These are phyloP conservation scores for Eurypyga helias DNA, from an alignment of 2,113 vertebrate species.

Conservation along the genomic window DNA sequence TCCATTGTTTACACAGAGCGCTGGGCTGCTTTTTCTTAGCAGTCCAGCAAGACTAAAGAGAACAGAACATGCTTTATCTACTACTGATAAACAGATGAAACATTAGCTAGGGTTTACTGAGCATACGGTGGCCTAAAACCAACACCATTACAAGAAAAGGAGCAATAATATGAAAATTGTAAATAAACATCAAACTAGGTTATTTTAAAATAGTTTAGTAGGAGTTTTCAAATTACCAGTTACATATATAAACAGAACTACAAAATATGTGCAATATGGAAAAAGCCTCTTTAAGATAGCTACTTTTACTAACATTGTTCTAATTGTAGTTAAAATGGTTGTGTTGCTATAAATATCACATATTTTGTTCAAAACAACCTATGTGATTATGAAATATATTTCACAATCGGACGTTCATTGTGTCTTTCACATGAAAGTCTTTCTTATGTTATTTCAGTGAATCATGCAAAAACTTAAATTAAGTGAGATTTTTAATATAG, in stretches of 20 bases:
- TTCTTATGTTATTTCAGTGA: not conserved
- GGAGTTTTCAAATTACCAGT: not conserved
- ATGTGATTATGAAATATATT: not conserved
- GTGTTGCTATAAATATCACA: not conserved
- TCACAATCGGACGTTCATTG: not conserved
- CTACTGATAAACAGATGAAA: not conserved
- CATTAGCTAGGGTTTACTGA: not conserved
- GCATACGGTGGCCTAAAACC: not conserved
- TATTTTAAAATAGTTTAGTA: not conserved
- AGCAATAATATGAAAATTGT: not conserved
- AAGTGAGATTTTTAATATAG: not conserved
- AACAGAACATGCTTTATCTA: slow-evolving; percentile 48
- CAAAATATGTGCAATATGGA: not conserved
- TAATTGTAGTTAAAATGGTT: not conserved
- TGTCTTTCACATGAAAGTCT: not conserved
- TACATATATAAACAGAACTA: not conserved
- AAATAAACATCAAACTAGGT: not conserved
- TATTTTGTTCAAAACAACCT: not conserved
- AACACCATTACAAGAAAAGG: not conserved
- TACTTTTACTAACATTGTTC: not conserved
- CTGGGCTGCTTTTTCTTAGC: not conserved
- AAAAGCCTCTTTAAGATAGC: not conserved
- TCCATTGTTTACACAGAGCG: not conserved
- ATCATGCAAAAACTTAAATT: not conserved
- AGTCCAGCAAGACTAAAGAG: not conserved